Evolutionary conservation across 1,140 invertebrate genomes (phyloP).

Genomic region (Cyphomyrmex costatus): DNA sequence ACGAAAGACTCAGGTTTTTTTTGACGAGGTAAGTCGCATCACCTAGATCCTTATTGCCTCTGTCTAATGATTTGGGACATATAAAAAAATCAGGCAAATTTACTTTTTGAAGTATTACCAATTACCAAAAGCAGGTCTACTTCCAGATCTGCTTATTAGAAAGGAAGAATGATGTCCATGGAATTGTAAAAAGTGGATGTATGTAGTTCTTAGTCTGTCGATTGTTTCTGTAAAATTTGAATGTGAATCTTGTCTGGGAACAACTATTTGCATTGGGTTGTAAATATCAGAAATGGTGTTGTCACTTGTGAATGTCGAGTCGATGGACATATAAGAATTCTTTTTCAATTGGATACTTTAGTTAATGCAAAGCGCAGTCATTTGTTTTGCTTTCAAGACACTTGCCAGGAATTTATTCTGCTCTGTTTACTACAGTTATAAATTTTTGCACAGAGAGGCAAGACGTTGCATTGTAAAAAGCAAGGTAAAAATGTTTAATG

Average conservation of each 20-base stretch:
- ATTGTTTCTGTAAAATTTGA: slow-evolving; percentile 20
- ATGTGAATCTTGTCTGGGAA: slow-evolving; percentile 25
- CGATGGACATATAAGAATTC: slow-evolving; percentile 46
- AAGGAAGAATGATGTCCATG: slow-evolving; percentile 12
- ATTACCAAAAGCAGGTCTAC: background rate
- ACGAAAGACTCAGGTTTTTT: slow-evolving; percentile 98
- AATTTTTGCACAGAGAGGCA: slow-evolving; percentile 8
- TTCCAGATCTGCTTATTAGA: background rate
- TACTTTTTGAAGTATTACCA: background rate
- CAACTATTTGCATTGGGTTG: slow-evolving; percentile 13
- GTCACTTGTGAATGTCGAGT: slow-evolving; percentile 24
- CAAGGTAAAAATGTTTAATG: too few species aligned
- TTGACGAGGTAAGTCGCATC: slow-evolving; percentile 95
- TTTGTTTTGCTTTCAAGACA: slow-evolving; percentile 14
- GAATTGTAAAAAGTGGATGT: slow-evolving; percentile 37
- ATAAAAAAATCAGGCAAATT: background rate
- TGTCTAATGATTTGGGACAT: background rate
- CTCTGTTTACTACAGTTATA: slow-evolving; percentile 11
- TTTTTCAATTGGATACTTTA: background rate
- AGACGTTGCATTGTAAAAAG: background rate
- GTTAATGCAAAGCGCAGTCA: background rate
- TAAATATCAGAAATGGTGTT: slow-evolving; percentile 40
- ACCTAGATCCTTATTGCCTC: background rate
- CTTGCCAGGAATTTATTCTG: background rate
- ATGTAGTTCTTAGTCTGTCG: slow-evolving; percentile 1